phyloP scores from a whole-genome alignment of 2,797 vertebrate genomes.

The Falco concolor region DNA sequence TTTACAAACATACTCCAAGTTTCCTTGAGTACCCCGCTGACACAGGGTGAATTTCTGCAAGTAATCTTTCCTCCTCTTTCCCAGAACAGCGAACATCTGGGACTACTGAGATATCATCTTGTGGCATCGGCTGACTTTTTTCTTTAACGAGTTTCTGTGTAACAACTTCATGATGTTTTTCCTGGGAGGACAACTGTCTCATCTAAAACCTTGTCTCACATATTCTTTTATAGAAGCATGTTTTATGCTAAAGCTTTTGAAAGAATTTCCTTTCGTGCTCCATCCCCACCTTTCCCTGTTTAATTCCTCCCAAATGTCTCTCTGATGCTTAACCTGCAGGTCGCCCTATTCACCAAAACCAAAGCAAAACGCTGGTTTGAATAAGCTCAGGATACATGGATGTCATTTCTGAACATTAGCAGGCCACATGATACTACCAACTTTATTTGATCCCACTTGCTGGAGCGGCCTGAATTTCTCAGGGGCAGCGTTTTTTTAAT shows the following conservation, averaged over 20 bases:
- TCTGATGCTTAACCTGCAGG: constrained; percentile 46
- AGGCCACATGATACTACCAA: constrained; percentile 11
- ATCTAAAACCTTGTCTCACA: constrained; percentile 10
- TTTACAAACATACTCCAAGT: constrained; percentile 5
- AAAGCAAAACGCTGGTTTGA: constrained; percentile 29
- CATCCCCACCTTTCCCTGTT: not conserved
- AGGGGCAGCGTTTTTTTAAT: constrained; percentile 48
- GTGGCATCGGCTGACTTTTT: not conserved
- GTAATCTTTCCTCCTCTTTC: constrained; percentile 36
- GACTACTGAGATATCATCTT: constrained; percentile 48
- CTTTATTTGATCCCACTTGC: constrained; percentile 26
- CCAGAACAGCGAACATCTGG: constrained; percentile 40
- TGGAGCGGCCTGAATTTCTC: constrained; percentile 15
- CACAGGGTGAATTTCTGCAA: constrained; percentile 15
- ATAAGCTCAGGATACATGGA: not conserved
- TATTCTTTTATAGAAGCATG: not conserved
- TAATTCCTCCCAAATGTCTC: constrained; percentile 20
- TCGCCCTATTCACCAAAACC: not conserved
- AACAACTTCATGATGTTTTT: constrained; percentile 52
- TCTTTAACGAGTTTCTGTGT: constrained; percentile 8
- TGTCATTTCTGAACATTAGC: constrained; percentile 30
- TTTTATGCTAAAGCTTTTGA: constrained; percentile 25
- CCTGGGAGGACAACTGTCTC: constrained; percentile 29
- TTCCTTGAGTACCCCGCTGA: not conserved
- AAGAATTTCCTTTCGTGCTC: constrained; percentile 29